Percentiles rank a stretch among this genome's conserved stretches.
phyloP scores from a whole-genome alignment of 2,113 vertebrate genomes.

The zebrafish (Danio rerio) region GRCz12tu NC_133198.1:32361501-32362000 shows the following conservation, averaged over 20 bases:
- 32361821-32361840: slow-evolving; percentile 24
- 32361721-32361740: slow-evolving; percentile 94
- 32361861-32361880: slow-evolving; percentile 12
- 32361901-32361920: slow-evolving; percentile 98
- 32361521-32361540: too few relatives aligned
- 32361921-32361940: slow-evolving; percentile 97
- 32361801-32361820: slow-evolving; percentile 48
- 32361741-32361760: slow-evolving; percentile 93
- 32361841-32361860: slow-evolving; percentile 8
- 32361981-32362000: slow-evolving; percentile 93
- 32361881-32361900: slow-evolving; percentile 32
- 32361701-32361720: slow-evolving; percentile 96
- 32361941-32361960: slow-evolving; percentile 90
- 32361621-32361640: neutral
- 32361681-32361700: neutral
- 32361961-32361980: slow-evolving; percentile 95
- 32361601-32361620: neutral
- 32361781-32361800: slow-evolving; percentile 98
- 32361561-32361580: too few relatives aligned
- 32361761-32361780: slow-evolving; percentile 98
- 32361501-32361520: too few relatives aligned
- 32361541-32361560: too few relatives aligned
- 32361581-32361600: too few relatives aligned
- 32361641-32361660: neutral
- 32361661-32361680: neutral